Percentiles rank a stretch among this genome's conserved stretches.
phyloP scores from a whole-genome alignment of 2,113 vertebrate genomes.

The Halichoeres trimaculatus region DNA sequence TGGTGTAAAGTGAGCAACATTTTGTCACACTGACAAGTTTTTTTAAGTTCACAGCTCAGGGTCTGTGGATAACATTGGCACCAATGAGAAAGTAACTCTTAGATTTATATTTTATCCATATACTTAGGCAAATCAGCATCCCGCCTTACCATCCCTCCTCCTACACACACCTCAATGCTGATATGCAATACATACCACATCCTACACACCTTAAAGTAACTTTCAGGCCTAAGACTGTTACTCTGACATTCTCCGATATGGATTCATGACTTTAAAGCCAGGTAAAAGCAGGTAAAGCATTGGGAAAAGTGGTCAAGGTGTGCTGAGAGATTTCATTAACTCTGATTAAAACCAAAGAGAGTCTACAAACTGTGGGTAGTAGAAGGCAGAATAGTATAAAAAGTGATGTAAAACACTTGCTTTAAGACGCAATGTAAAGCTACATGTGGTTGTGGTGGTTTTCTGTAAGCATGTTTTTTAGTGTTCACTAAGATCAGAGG shows the following conservation, averaged over 20 bases:
- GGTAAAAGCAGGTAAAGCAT: conserved; percentile 55
- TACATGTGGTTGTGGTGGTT: conserved; percentile 22
- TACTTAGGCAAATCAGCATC: conserved; percentile 30
- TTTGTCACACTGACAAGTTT: conserved; percentile 54
- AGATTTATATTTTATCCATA: conserved; percentile 58
- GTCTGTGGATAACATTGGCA: conserved; percentile 74
- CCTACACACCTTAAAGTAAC: conserved; percentile 54
- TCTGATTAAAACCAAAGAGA: conserved; percentile 56
- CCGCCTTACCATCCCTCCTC: no score
- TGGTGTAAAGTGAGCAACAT: conserved; percentile 52
- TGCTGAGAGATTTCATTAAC: conserved; percentile 37
- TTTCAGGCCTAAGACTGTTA: conserved; percentile 47
- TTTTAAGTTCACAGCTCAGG: conserved; percentile 73
- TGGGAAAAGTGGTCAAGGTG: conserved; percentile 21
- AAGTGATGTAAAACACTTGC: conserved; percentile 43
- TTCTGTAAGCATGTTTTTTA: conserved; percentile 53
- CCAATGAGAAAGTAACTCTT: conserved; percentile 70
- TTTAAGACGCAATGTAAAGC: conserved; percentile 43
- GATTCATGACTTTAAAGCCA: conserved; percentile 44
- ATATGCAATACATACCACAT: conserved; percentile 65
- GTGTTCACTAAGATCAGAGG: conserved; percentile 72
- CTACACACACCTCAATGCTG: conserved; percentile 47
- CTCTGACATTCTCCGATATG: conserved; percentile 49
- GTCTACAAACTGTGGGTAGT: conserved; percentile 59
- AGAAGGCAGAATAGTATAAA: conserved; percentile 68